A percentile compares a stretch with the other conserved stretches of the same genome.
These are phyloP conservation scores for Mycalesis mineus DNA, from an alignment of 2,888 invertebrate genomes.

Conservation along the genomic window DNA sequence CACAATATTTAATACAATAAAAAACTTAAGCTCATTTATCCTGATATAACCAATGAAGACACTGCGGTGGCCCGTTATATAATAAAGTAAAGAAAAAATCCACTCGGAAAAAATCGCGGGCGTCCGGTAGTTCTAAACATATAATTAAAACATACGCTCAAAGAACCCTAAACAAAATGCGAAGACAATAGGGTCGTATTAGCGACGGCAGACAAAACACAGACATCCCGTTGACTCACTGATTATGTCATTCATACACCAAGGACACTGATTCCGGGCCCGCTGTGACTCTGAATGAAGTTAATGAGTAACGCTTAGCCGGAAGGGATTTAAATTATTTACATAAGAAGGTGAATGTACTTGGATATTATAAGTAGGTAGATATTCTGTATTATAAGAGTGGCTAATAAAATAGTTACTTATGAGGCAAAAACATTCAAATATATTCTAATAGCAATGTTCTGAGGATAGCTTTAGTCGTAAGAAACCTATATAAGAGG, in stretches of 20 bases:
- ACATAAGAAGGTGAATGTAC: neutral
- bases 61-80: too few relatives aligned
- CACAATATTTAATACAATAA: too few relatives aligned
- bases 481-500: too few relatives aligned
- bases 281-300: conserved; percentile 4
- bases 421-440: too few relatives aligned
- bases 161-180: conserved; percentile 10
- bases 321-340: conserved; percentile 22
- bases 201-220: conserved; percentile 36
- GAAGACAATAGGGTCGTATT: conserved; percentile 30
- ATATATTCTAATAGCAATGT: too few relatives aligned
- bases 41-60: too few relatives aligned
- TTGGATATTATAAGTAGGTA: too few relatives aligned
- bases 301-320: conserved; percentile 8
- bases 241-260: conserved; percentile 41
- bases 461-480: too few relatives aligned
- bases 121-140: neutral
- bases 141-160: neutral
- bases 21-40: too few relatives aligned
- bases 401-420: too few relatives aligned
- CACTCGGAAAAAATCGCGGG: neutral
- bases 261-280: conserved; percentile 44
- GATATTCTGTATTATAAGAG: too few relatives aligned
- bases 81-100: too few relatives aligned
- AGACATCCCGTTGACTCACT: conserved; percentile 49